Percentiles rank a stretch among this genome's conserved stretches.
Conservation (phyloP, 2,113 vertebrate species). For the Atrichornis clamosus region DNA sequence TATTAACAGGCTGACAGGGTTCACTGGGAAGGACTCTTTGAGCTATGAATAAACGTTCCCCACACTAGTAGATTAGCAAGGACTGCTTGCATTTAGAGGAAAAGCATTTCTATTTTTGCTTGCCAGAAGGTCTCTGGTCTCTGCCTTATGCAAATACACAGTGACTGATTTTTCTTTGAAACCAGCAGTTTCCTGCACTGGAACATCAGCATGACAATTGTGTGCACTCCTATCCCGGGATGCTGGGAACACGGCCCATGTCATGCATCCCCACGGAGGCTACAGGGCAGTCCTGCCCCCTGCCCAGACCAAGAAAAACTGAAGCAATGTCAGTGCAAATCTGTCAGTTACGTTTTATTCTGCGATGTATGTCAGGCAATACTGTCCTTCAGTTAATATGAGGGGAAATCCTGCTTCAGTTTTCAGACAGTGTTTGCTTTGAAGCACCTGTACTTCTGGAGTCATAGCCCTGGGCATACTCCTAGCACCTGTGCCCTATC, state of each 20-base stretch:
- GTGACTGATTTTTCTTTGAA: background rate
- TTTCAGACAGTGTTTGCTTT: background rate
- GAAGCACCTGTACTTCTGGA: background rate
- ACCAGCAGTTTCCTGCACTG: background rate
- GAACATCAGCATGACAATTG: background rate
- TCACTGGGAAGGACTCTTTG: background rate
- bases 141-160: background rate
- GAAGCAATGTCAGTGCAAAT: background rate
- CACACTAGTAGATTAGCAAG: background rate
- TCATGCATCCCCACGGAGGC: background rate
- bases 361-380: background rate
- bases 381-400: background rate
- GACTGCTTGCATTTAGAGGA: background rate
- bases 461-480: background rate
- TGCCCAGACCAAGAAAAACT: background rate
- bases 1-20: background rate
- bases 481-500: background rate
- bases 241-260: accelerated
- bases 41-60: background rate
- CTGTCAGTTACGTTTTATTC: background rate
- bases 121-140: background rate
- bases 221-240: background rate
- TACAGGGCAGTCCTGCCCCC: background rate
- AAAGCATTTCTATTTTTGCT: background rate
- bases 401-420: background rate